Evolutionary conservation across 2,888 invertebrate genomes (phyloP), one percentile per base, ranked within the genome.

Genomic region (Lasioglossum oenotherae): DNA sequence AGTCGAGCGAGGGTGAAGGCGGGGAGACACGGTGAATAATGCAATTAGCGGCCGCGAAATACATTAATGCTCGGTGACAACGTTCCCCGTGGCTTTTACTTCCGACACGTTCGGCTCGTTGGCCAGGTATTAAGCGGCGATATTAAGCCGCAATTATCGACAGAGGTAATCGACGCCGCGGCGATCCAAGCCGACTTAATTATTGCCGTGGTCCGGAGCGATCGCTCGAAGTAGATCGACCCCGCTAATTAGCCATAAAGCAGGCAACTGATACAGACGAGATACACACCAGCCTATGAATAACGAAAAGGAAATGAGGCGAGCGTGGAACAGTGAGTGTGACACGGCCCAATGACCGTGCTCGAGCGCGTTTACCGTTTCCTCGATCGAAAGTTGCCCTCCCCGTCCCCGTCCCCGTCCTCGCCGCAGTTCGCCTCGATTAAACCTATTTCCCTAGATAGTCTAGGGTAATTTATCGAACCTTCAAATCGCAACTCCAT

Each of bases 141-240:
- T 89, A 90, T 90, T 90, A 88, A 89, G 84, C 82, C 82, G 89
- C 90, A 89, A 90, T 90, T 86, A 90, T 89, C 88, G 90, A 86
- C 82, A 82, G 80, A 85, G 88, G 82, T 89, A 88, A 88, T 90
- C 88, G 85, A 88, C 83, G 85, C 73, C 73, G 76, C 80, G 74
- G 81, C 84, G 88, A 88, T 89, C 87, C 86, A 57, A 76, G 84
- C 75, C 87, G 86, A 87, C 88, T 91, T 91, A 91, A 91, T 91
- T 91, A 89, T 87, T 83, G 84, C 79, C 82, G 73, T 69, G 85
- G 80, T 73, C 72, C 76, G 81, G 67, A 64, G 31, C 81, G 85
- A 73, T 80, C 84, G 83, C 57, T 75, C 79, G 73, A 86, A 91
- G 88, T 89, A 84, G 88, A 91, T 91, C 90, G 88, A 27, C 49